Conservation (phyloP, 2,797 vertebrate species). For the Sebastes flavidus region DNA sequence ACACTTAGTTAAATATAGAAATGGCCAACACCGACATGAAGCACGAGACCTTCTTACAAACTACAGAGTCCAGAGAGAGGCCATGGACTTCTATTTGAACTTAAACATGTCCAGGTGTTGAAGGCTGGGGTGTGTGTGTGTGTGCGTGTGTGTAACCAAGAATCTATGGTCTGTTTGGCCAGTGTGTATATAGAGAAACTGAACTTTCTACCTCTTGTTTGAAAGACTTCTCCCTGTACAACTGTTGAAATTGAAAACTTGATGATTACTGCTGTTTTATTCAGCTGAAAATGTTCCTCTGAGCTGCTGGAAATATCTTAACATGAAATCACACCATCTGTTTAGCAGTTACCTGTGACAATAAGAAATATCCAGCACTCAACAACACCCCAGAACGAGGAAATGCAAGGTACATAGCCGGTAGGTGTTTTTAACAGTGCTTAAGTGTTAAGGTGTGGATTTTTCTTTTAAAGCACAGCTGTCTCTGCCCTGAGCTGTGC, state of each 20-base stretch:
- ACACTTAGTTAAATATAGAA: neutral
- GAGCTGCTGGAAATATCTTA: conserved; percentile 17
- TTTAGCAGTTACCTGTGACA: conserved; percentile 2
- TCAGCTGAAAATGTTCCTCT: neutral
- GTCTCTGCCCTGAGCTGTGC: neutral
- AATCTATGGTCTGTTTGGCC: neutral
- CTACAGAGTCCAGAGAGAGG: neutral
- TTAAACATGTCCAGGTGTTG: neutral
- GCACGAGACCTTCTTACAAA: neutral
- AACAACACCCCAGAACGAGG: neutral
- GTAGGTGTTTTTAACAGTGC: neutral
- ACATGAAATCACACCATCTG: conserved; percentile 16
- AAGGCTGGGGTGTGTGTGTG: neutral
- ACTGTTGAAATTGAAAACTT: neutral
- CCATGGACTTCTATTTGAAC: neutral
- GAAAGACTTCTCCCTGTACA: neutral
- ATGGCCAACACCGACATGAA: neutral
- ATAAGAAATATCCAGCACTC: neutral
- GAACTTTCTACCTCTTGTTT: neutral
- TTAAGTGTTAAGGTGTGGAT: neutral
- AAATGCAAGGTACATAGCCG: neutral
- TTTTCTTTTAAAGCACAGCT: conserved; percentile 8
- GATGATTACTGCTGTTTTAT: neutral
- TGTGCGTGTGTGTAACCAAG: neutral
- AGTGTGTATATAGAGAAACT: neutral